Conservation (phyloP, 2,888 invertebrate genomes). For the Brenthis daphne region DNA sequence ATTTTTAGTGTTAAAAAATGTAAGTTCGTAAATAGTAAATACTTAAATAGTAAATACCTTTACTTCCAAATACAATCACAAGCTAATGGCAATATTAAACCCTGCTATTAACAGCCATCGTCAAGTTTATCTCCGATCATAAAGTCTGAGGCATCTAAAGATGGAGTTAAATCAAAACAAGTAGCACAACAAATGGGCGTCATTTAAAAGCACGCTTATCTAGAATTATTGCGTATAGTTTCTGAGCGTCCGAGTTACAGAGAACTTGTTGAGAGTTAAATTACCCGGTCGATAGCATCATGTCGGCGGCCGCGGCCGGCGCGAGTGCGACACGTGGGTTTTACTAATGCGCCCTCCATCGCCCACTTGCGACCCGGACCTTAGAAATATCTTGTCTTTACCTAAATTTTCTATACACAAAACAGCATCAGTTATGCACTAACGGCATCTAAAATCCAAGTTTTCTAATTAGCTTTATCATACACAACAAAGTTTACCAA, state of each 20-base stretch:
- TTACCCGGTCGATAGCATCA: conserved; percentile 22
- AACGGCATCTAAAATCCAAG: too few species aligned
- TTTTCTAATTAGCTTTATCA: too few species aligned
- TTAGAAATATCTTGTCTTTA: background rate
- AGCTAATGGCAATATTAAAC: background rate
- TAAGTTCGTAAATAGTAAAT: background rate
- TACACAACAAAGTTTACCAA: too few species aligned
- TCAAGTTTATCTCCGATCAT: background rate
- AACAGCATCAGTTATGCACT: background rate
- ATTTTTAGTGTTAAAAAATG: background rate
- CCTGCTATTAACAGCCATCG: background rate
- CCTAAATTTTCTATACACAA: background rate
- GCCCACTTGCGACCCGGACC: background rate
- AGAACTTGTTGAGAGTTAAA: conserved; percentile 25
- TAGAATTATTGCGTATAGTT: conserved; percentile 19
- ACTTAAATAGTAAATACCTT: background rate
- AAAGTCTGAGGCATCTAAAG: background rate
- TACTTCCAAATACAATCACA: background rate
- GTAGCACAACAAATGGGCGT: conserved; percentile 14
- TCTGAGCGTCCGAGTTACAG: conserved; percentile 17
- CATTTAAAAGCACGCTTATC: conserved; percentile 9
- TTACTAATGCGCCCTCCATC: conserved; percentile 20
- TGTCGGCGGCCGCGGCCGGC: conserved; percentile 9
- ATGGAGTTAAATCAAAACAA: conserved; percentile 2
- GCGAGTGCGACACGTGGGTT: conserved; percentile 25